Percentiles rank a stretch among this genome's conserved stretches.
Evolutionary conservation across 2,113 vertebrate genomes (phyloP).

Genomic region (Numenius arquata): DNA sequence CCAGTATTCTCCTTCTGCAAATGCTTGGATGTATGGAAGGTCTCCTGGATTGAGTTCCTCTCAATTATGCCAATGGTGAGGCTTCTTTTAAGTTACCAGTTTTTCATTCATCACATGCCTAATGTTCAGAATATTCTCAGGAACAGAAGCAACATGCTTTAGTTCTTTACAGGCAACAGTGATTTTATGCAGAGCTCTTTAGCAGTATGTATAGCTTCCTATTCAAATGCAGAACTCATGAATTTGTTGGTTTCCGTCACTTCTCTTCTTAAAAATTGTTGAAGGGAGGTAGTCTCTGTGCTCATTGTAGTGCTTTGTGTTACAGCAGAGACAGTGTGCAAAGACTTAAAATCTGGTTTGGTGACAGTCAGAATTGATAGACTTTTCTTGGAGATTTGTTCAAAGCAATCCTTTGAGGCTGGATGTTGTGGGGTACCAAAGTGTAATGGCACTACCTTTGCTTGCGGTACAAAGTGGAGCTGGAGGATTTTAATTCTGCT

Average conservation of each 20-base stretch:
- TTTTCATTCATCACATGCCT: background rate
- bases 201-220: background rate
- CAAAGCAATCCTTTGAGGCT: background rate
- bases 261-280: background rate
- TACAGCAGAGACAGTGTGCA: background rate
- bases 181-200: background rate
- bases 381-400: background rate
- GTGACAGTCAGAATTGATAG: background rate
- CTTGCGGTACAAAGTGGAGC: background rate
- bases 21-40: background rate
- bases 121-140: background rate
- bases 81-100: background rate
- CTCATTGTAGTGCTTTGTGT: fast-evolving
- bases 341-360: background rate
- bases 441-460: background rate
- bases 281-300: background rate
- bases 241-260: background rate
- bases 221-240: background rate
- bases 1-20: background rate
- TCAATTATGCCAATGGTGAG: background rate
- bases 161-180: background rate
- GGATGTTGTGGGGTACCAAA: background rate
- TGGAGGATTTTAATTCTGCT: background rate
- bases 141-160: background rate
- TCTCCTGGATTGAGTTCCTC: background rate